Evolutionary conservation across 2,113 vertebrate genomes (phyloP).

Genomic region (Rallus limicola): DNA sequence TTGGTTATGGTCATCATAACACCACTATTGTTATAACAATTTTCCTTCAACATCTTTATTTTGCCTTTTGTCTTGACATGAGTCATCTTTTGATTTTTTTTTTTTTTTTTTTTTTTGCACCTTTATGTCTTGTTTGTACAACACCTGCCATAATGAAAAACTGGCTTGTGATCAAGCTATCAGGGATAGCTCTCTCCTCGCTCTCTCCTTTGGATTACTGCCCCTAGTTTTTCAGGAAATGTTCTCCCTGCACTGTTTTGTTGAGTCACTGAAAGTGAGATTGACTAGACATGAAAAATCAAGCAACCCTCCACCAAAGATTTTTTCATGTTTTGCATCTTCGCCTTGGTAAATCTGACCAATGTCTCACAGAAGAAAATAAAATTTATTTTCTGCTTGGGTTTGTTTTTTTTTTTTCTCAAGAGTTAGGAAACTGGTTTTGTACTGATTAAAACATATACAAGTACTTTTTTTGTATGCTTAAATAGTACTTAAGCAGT

Average conservation of each 20-base stretch:
- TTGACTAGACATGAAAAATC: background rate
- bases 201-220: background rate
- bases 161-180: background rate
- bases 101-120: background rate
- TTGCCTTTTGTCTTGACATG: background rate
- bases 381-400: background rate
- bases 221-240: background rate
- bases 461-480: background rate
- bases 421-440: background rate
- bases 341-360: background rate
- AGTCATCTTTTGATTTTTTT: background rate
- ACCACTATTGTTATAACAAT: background rate
- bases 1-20: background rate
- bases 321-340: background rate
- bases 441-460: background rate
- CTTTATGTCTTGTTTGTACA: background rate
- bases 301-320: background rate
- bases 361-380: background rate
- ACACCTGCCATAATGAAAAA: background rate
- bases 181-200: too few relatives aligned
- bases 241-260: background rate
- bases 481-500: conserved; percentile 6
- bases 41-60: background rate
- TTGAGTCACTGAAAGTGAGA: background rate
- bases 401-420: background rate